Percentiles rank a stretch among this genome's conserved stretches.
phyloP scores from a whole-genome alignment of 1,140 invertebrate genomes.

The Nephotettix cincticeps region DNA sequence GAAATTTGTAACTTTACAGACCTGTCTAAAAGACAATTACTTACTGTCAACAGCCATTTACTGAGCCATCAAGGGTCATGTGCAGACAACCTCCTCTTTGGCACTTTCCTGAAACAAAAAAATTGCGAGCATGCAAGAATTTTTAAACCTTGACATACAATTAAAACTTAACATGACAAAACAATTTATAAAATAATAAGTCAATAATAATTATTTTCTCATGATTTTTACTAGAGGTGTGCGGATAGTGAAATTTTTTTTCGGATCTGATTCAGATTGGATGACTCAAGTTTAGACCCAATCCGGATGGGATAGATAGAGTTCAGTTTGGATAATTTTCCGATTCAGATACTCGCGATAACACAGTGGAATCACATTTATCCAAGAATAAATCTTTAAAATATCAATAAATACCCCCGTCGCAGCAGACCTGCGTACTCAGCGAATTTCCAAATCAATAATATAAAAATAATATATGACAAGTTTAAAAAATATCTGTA shows the following conservation, averaged over 20 bases:
- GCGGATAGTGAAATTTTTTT: too few relatives aligned
- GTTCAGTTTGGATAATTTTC: background rate
- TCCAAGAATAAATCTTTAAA: too few relatives aligned
- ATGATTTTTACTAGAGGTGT: background rate
- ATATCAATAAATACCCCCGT: too few relatives aligned
- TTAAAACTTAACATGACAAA: background rate
- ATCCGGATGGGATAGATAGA: background rate
- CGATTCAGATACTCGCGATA: too few relatives aligned
- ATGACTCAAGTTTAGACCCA: background rate
- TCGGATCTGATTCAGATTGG: too few relatives aligned
- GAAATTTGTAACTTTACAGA: too few relatives aligned
- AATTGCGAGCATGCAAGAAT: background rate
- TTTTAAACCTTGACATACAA: background rate
- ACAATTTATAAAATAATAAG: background rate
- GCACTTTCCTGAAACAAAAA: background rate
- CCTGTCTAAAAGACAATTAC: too few relatives aligned
- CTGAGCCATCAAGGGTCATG: background rate
- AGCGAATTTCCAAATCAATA: too few relatives aligned
- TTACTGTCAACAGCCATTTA: background rate
- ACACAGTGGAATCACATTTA: too few relatives aligned
- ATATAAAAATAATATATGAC: too few relatives aligned
- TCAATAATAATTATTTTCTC: background rate
- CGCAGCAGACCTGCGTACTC: too few relatives aligned
- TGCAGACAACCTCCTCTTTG: conserved; percentile 1
- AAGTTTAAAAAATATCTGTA: too few relatives aligned